Base-by-base conservation (phyloP, 2,113 vertebrate species). In the Orycteropus afer region DNA sequence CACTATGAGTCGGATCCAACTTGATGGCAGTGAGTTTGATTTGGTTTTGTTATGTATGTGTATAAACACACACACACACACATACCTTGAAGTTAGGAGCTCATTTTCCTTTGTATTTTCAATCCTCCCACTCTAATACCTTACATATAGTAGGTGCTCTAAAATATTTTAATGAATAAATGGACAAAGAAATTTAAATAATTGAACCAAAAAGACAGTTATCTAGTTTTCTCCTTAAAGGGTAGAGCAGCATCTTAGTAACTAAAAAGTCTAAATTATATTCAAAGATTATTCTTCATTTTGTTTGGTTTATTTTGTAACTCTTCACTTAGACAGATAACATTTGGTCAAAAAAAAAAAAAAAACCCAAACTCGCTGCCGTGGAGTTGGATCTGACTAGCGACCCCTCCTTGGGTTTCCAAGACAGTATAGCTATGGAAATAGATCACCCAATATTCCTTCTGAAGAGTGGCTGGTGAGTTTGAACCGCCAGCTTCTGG, bases 251-350 rank as follows among this genome's bases (percentile, higher is more conserved):
- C 45, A 91, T 85, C 57, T 84, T 59, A 42, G 61, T n/a, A 63
- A 71, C 63, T 47, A 87, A 55, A 87, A 86, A 82, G 47, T 57
- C 27, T 76, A 67, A 85, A 71, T 59, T 90, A 27, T 61, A 51
- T 88, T 87, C n/a, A 80, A 82, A 90, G 27, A 86, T 87, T 78
- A 81, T 55, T 79, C 47, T 93, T 84, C n/a, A 61, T 14, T 85
- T 86, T 91, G 47, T 18, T 91, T 94, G 89, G 18, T 57, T 94
- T 80, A 51, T 83, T 91, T 88, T 51, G 42, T 47, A 37, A 71
- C 73, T 55, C 63, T 51, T 69, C 67, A 57, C 42, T 86, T 91
- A 53, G 29, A 77, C 27, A 47, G 55, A 61, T 59, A 25, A 49
- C 51, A 74, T 88, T 85, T 15, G 27, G 45, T 77, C n/a, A 77